Conservation (phyloP, 2,797 vertebrate species). For the Myotis myotis region DNA sequence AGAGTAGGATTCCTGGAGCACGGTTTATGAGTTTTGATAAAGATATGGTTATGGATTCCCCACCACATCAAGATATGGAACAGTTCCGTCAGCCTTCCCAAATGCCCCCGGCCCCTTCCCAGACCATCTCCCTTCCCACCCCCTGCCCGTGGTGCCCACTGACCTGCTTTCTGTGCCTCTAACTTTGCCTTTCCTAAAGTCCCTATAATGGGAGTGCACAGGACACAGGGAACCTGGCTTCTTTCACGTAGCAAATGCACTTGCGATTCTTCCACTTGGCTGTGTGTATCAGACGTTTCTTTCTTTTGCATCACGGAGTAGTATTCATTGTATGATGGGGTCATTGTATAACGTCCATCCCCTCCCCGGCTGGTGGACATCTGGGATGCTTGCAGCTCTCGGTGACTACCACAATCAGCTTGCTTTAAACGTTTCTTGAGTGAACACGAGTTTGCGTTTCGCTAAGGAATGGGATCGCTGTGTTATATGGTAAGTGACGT, state of each 20-base stretch:
- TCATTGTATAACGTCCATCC: neutral
- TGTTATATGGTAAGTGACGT: neutral
- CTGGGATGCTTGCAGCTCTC: neutral
- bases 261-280: neutral
- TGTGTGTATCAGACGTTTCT: rapidly evolving
- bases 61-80: neutral
- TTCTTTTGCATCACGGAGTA: neutral
- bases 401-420: neutral
- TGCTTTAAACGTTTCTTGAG: neutral
- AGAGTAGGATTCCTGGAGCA: neutral
- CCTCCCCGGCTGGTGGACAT: neutral
- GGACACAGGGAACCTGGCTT: neutral
- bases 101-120: neutral
- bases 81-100: neutral
- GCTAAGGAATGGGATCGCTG: neutral
- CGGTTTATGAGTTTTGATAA: neutral
- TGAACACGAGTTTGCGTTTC: neutral
- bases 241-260: neutral
- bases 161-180: neutral
- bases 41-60: neutral
- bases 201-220: neutral
- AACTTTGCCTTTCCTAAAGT: neutral
- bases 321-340: neutral
- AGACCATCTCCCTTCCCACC: neutral
- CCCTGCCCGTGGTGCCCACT: neutral